Evolutionary conservation across 2,113 vertebrate species (phyloP), one percentile per base, ranked within the genome.

Genomic region (Phoxinus phoxinus): DNA sequence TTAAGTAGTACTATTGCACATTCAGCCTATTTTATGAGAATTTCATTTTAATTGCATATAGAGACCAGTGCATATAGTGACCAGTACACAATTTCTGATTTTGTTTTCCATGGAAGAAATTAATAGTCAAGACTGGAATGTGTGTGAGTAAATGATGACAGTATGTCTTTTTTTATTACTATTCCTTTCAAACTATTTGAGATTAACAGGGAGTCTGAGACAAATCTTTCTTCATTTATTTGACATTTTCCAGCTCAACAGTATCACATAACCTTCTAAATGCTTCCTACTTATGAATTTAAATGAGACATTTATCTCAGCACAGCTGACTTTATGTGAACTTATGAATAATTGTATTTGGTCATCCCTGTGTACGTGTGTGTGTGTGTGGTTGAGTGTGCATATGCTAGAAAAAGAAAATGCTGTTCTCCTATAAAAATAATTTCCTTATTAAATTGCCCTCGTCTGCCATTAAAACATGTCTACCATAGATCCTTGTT

Each of bases 401-500:
- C 56, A 79, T 56, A 19, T 56, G 74, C 48, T 53, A 77, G 30
- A 78, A 58, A 56, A n/a, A 58, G 30, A 58, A 77, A 23, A 41
- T 79, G 21, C 32, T 46, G 35, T 72, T 72, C 35, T 41, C 1
- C 69, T 5, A 44, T 41, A 72, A 72, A 58, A 58, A 58, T 35
- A 77, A 77, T 32, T 5, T 65, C 19, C 8, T 12, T 63, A 80
- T 80, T 65, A 46, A 44, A 44, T 41, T 37, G 7, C 58, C 56
- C 35, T 27, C 5, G 37, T 73, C 71, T 80, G 58, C 76, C 63
- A 85, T 61, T 46, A 30, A 23, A 86, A 74, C 67, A 41, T 56
- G 30, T 71, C 61, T 72, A 21, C 65, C 78, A 41, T 77, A 46
- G 12, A 80, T 86, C 56, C 23, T 84, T 48, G 80, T 77, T 86